These are phyloP conservation scores for Anorthoa munda DNA, from an alignment of 2,888 invertebrate species.

Conservation along the genomic window DNA sequence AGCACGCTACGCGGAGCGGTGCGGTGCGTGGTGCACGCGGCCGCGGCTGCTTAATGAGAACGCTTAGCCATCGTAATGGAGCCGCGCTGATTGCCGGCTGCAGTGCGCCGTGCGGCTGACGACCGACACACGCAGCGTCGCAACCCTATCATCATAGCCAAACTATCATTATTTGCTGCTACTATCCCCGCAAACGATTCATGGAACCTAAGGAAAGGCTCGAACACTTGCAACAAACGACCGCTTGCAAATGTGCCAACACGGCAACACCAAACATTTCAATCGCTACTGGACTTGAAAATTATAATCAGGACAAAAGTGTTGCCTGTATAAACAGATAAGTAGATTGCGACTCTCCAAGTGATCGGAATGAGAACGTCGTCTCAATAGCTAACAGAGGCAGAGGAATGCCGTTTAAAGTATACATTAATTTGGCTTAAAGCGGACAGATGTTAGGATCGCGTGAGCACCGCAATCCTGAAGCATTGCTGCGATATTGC, in stretches of 20 bases:
- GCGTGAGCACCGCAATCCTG: conserved; percentile 76
- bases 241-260: conserved; percentile 14
- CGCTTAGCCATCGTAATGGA: conserved; percentile 83
- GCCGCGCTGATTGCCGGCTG: conserved; percentile 78
- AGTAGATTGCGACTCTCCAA: conserved; percentile 63
- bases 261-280: conserved; percentile 9
- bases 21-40: conserved; percentile 74
- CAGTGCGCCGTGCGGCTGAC: conserved; percentile 67
- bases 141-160: conserved; percentile 74
- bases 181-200: conserved; percentile 72
- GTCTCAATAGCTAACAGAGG: conserved; percentile 69
- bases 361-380: conserved; percentile 71
- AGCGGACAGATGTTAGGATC: conserved; percentile 79
- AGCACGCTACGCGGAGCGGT: conserved; percentile 54
- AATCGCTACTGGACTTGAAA: conserved; percentile 20
- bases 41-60: conserved; percentile 81
- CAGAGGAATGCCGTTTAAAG: conserved; percentile 72
- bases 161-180: conserved; percentile 76
- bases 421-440: conserved; percentile 75
- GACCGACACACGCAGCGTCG: conserved; percentile 75
- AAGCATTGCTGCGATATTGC: conserved; percentile 70
- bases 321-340: conserved; percentile 61
- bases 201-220: conserved; percentile 63
- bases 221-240: conserved; percentile 56
- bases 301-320: conserved; percentile 33